Base-by-base conservation (phyloP, 2,888 invertebrate species). In the Coleophora flavipennella region DNA sequence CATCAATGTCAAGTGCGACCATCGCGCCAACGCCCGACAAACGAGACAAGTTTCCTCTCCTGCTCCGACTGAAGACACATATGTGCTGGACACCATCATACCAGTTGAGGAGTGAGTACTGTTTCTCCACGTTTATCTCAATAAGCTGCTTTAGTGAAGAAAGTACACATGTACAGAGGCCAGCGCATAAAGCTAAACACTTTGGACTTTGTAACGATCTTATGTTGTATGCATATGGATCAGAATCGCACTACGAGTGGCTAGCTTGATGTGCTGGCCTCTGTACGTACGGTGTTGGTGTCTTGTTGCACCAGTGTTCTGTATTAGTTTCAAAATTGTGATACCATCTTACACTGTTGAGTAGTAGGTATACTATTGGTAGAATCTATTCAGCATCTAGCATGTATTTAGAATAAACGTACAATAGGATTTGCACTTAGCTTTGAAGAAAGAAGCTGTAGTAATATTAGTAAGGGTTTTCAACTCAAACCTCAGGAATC, bases 1-100 rank as follows among this genome's bases (percentile, higher is more conserved):
- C 57, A 95, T 97, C 53, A 93, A 95, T 62, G 95, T 97, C 2
- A 94, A 95, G 69, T 97, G 96, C 61, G 95, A 95, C 63, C 95
- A 94, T 61, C 90, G 93, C 50, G 85, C 87, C 8, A 88, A 87
- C 41, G 74, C 78, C 39, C 86, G 92, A 38, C 88, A 88, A 53
- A 87, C 89, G 26, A 86, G 93, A 59, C 91, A 92, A 75, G 80
- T 84, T 35, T 74, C 77, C 50, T 55, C 70, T 43, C 71, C 73
- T 44, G 71, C 83, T 33, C 89, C 91, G 54, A 88, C 91, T 54
- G 92, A 92, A 52, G 92, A 92, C 53, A 92, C 92, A 39, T 96
- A 96, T 63, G 92, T 92, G 12, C 84, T 96, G 49, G 91, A 92
- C 50, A 91, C 93, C 26, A 89, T 90, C 45, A 91, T 95, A 55